Conservation (phyloP, 2,797 vertebrate genomes). For the Hippocampus kuda region DNA sequence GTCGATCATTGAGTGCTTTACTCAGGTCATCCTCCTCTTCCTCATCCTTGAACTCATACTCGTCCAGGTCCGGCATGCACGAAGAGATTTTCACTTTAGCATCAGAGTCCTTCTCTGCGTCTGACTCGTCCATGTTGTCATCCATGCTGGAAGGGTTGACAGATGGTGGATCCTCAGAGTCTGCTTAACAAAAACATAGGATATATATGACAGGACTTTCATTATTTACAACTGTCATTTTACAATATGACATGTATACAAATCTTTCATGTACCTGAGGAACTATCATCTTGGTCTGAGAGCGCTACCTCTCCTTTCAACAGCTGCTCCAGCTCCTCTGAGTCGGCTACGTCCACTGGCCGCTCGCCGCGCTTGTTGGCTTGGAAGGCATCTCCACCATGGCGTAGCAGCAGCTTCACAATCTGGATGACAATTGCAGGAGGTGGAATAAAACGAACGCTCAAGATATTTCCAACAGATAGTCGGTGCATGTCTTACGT, state of each 20-base stretch:
- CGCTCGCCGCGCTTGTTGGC: slow-evolving; percentile 94
- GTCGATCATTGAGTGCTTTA: slow-evolving; percentile 87
- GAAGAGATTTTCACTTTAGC: slow-evolving; percentile 79
- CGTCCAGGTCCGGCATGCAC: slow-evolving; percentile 79
- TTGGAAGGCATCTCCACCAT: slow-evolving; percentile 95
- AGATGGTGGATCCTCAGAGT: slow-evolving; percentile 89
- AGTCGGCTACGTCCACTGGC: slow-evolving; percentile 95
- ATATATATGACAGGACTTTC: background rate
- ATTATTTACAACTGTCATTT: background rate
- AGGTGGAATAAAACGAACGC: background rate
- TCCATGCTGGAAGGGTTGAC: slow-evolving; percentile 93
- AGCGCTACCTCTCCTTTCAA: slow-evolving; percentile 85
- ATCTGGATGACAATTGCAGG: slow-evolving; percentile 66
- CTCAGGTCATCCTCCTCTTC: slow-evolving; percentile 81
- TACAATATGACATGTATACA: background rate
- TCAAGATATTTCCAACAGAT: background rate
- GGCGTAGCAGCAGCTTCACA: slow-evolving; percentile 91
- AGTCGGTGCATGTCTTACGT: slow-evolving; percentile 66
- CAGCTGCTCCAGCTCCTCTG: slow-evolving; percentile 87
- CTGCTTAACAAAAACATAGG: slow-evolving; percentile 50
- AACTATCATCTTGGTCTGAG: slow-evolving; percentile 90
- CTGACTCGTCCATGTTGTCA: slow-evolving; percentile 88
- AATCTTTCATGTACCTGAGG: slow-evolving; percentile 73
- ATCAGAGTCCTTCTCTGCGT: slow-evolving; percentile 85
- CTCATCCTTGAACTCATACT: slow-evolving; percentile 98